Percentiles rank a stretch among this genome's conserved stretches.
Evolutionary conservation across 1,140 invertebrate genomes (phyloP).

Genomic region (Psix sp.): DNA sequence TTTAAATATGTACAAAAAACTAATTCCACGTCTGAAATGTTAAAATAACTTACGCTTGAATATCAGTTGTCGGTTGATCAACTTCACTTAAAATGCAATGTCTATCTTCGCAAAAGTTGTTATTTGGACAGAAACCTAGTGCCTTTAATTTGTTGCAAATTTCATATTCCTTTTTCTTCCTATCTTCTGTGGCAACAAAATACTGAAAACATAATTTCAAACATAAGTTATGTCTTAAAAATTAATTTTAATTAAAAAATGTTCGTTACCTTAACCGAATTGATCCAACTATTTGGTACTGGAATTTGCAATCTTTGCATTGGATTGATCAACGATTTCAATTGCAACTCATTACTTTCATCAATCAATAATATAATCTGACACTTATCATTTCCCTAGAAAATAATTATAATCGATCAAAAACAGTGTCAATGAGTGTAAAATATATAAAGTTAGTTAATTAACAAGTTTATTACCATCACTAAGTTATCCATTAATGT

Average conservation of each 20-base stretch:
- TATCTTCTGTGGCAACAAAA: constrained; percentile 61
- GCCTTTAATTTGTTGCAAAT: constrained; percentile 70
- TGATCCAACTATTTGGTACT: constrained; percentile 54
- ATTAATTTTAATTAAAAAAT: constrained; percentile 23
- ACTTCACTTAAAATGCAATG: constrained; percentile 65
- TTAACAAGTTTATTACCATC: constrained; percentile 52
- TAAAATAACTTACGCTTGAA: constrained; percentile 58
- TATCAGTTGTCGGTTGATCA: constrained; percentile 63
- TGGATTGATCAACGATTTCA: constrained; percentile 66
- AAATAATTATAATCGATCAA: constrained; percentile 11
- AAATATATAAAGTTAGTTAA: constrained; percentile 12
- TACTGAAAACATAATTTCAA: constrained; percentile 59
- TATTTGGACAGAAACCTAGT: constrained; percentile 67
- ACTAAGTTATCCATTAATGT: constrained; percentile 69
- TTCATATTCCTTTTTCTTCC: constrained; percentile 61
- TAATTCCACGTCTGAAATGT: constrained; percentile 3
- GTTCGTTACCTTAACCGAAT: constrained; percentile 28
- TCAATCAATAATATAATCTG: constrained; percentile 69
- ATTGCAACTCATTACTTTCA: constrained; percentile 66
- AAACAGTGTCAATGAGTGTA: constrained; percentile 12
- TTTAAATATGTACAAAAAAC: constrained; percentile 5
- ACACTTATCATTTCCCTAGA: constrained; percentile 56
- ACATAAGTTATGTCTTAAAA: constrained; percentile 1
- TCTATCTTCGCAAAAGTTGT: constrained; percentile 62
- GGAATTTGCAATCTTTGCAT: constrained; percentile 65